These are phyloP conservation scores for Periophthalmus modestus DNA, from an alignment of 2,113 vertebrate genomes.

Conservation along the genomic window DNA sequence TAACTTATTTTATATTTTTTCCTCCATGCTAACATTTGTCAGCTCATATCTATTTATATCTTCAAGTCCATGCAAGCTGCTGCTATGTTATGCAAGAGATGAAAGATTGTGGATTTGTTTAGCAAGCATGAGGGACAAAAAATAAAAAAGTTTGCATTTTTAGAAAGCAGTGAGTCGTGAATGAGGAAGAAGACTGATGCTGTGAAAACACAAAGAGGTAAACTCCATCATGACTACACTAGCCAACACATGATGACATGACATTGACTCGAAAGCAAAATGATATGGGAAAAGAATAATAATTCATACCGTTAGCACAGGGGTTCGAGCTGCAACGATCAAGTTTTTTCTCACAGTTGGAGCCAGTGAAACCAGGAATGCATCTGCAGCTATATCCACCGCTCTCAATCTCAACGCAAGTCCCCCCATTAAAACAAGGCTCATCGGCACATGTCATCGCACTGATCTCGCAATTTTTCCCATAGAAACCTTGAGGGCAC, in stretches of 20 bases:
- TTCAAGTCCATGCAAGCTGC: constrained; percentile 1
- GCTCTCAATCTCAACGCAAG: constrained; percentile 70
- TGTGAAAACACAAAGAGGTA: constrained; percentile 16
- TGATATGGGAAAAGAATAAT: neutral
- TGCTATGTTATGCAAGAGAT: no score
- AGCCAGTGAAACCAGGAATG: constrained; percentile 80
- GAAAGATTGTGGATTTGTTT: neutral
- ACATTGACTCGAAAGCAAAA: neutral
- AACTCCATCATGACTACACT: constrained; percentile 5
- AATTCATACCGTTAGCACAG: constrained; percentile 80
- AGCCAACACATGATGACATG: no score
- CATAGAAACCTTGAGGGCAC: constrained; percentile 89
- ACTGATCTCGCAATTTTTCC: constrained; percentile 84
- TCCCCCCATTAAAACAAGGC: constrained; percentile 88
- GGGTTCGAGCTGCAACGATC: constrained; percentile 85
- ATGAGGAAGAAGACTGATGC: neutral
- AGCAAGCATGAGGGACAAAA: neutral
- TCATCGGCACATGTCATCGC: constrained; percentile 84
- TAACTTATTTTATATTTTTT: neutral
- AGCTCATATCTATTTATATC: neutral
- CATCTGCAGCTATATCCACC: constrained; percentile 85
- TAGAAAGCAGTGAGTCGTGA: constrained; percentile 1
- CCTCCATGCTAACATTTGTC: neutral
- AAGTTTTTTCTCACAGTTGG: constrained; percentile 90
- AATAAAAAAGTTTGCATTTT: constrained; percentile 3